Conservation (phyloP, 2,797 vertebrate genomes). For the Petrocephalus schoutedeni region DNA sequence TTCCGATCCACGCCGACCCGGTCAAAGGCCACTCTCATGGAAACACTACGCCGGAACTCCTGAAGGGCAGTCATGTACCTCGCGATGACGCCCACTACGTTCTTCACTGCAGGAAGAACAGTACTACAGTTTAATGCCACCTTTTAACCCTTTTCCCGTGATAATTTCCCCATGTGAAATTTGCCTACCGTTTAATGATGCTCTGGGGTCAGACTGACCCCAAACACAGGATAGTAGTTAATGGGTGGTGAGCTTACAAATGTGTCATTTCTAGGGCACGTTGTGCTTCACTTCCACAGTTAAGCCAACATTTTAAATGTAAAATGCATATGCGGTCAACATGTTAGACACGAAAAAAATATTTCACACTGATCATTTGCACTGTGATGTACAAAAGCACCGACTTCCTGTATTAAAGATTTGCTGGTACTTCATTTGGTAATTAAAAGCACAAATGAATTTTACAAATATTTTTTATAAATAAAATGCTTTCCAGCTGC, state of each 20-base stretch:
- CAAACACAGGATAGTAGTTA: neutral
- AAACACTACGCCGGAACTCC: slow-evolving; percentile 54
- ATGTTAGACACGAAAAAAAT: neutral
- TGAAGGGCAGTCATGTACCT: slow-evolving; percentile 57
- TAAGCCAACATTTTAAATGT: neutral
- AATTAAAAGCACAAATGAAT: neutral
- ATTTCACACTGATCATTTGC: neutral
- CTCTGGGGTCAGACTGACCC: too few species aligned
- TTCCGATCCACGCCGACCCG: slow-evolving; percentile 58
- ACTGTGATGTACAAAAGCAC: neutral
- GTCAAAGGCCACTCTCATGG: slow-evolving; percentile 62
- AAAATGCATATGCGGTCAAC: neutral
- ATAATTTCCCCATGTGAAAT: too few species aligned
- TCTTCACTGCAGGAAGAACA: slow-evolving; percentile 48
- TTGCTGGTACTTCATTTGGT: neutral
- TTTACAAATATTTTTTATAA: neutral
- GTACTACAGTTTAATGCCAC: neutral
- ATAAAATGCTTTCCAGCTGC: neutral
- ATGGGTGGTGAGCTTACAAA: neutral
- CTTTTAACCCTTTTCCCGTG: neutral
- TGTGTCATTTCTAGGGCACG: neutral
- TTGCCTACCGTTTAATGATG: too few species aligned
- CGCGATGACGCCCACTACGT: slow-evolving; percentile 56
- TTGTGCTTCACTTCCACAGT: neutral
- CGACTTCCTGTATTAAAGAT: neutral